phyloP scores from a whole-genome alignment of 1,140 invertebrate species.

The Papilio polytes region DNA sequence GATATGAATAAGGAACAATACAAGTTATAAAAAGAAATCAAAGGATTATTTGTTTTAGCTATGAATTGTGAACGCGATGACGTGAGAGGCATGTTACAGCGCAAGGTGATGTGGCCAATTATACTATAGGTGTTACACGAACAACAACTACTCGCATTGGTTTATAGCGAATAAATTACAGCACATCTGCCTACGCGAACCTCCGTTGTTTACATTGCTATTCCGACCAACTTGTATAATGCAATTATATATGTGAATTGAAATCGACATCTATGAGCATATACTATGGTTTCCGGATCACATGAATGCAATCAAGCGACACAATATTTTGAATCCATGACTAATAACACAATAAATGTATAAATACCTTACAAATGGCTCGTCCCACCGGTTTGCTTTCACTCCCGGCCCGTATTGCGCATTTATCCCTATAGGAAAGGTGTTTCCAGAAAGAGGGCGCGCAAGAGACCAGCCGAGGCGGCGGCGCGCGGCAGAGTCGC shows the following conservation, averaged over 20 bases:
- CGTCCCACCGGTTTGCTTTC: conserved; percentile 44
- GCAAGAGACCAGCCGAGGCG: conserved; percentile 70
- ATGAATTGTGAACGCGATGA: conserved; percentile 66
- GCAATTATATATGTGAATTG: conserved; percentile 38
- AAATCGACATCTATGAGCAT: neutral
- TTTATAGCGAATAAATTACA: conserved; percentile 32
- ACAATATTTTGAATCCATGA: neutral
- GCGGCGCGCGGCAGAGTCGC: conserved; percentile 79
- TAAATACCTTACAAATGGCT: conserved; percentile 51
- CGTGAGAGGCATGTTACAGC: conserved; percentile 51
- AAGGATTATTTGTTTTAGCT: conserved; percentile 60
- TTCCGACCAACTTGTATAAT: conserved; percentile 6
- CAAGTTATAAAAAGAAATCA: conserved; percentile 52
- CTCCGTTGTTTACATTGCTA: conserved; percentile 31
- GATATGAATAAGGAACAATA: conserved; percentile 31
- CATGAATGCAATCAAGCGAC: neutral
- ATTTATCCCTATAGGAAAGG: conserved; percentile 62
- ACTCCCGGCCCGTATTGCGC: conserved; percentile 73
- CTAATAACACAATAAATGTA: conserved; percentile 13
- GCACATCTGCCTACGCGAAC: conserved; percentile 25
- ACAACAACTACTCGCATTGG: conserved; percentile 26
- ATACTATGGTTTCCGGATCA: neutral
- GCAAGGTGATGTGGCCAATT: conserved; percentile 65
- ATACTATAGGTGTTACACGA: conserved; percentile 50
- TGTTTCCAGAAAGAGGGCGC: conserved; percentile 72